These are phyloP conservation scores for Drosophila aldrichi DNA, from an alignment of 2,888 invertebrate genomes.

Conservation along the genomic window DNA sequence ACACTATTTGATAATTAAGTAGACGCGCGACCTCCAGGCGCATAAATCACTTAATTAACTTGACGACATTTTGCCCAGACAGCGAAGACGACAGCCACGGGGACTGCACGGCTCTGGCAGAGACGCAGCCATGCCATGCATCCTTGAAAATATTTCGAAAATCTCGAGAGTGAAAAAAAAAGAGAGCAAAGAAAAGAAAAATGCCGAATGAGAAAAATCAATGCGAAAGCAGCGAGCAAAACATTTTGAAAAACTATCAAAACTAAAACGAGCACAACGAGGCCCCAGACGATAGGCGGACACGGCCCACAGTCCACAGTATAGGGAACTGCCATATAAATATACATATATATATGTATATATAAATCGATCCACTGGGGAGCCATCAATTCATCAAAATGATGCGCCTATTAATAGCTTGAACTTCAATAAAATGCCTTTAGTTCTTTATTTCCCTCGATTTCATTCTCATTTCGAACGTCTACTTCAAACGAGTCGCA, in stretches of 20 bases:
- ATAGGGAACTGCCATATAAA: neutral
- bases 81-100: constrained; percentile 25
- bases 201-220: constrained; percentile 64
- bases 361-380: constrained; percentile 66
- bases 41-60: constrained; percentile 82
- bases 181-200: constrained; percentile 37
- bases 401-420: constrained; percentile 62
- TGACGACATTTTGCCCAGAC: constrained; percentile 74
- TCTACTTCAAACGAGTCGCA: constrained; percentile 74
- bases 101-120: constrained; percentile 1
- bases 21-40: constrained; percentile 76
- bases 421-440: constrained; percentile 78
- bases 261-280: constrained; percentile 64
- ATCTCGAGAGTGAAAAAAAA: constrained; percentile 42
- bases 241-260: constrained; percentile 71
- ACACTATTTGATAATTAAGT: constrained; percentile 81
- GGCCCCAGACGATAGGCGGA: constrained; percentile 34
- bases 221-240: constrained; percentile 56
- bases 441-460: constrained; percentile 29
- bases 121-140: constrained; percentile 50
- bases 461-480: constrained; percentile 37
- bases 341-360: neutral
- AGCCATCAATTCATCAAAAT: constrained; percentile 81
- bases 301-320: neutral
- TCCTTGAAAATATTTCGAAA: constrained; percentile 77